These are phyloP conservation scores for Antheraea pernyi DNA, from an alignment of 1,140 invertebrate species.

Conservation along the genomic window DNA sequence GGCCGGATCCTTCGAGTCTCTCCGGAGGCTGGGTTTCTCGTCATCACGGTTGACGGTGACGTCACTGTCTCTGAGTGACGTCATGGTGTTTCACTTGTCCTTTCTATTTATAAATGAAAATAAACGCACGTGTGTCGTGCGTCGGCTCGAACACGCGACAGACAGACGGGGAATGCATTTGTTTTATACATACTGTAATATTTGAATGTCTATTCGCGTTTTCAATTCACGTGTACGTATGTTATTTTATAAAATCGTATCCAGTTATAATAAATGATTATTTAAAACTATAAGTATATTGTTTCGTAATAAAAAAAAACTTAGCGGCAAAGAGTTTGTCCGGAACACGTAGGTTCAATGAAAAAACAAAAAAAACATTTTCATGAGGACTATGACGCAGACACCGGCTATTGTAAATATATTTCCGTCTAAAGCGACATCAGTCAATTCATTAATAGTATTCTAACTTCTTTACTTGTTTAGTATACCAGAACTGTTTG, in stretches of 20 bases:
- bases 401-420: no score
- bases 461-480: no score
- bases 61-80: conserved; percentile 60
- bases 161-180: conserved; percentile 65
- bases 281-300: neutral
- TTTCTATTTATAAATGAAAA: conserved; percentile 68
- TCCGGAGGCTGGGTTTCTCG: conserved; percentile 34
- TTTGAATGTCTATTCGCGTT: neutral
- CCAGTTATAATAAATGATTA: neutral
- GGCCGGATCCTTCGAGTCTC: conserved; percentile 51
- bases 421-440: no score
- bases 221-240: neutral
- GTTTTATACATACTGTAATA: conserved; percentile 15
- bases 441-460: no score
- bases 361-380: no score
- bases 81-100: conserved; percentile 46
- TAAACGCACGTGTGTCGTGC: conserved; percentile 60
- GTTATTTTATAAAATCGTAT: neutral
- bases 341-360: no score
- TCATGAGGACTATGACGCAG: no score
- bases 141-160: conserved; percentile 22
- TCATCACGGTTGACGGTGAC: conserved; percentile 34
- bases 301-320: neutral
- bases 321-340: no score
- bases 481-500: no score